Evolutionary conservation across 2,888 invertebrate species (phyloP).

Genomic region (Metellina segmentata): DNA sequence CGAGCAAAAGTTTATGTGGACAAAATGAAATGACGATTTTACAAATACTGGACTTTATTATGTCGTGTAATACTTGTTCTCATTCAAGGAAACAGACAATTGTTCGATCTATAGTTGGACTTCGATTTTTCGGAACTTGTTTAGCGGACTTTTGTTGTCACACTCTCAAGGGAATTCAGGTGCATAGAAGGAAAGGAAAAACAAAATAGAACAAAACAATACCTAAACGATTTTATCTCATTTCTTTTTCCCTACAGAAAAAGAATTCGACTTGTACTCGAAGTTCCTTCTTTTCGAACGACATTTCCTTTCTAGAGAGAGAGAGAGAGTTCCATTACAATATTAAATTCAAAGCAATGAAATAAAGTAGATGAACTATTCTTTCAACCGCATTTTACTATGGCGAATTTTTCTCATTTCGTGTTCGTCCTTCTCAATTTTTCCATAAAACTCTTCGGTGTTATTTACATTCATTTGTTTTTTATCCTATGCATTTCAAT

Average conservation of each 20-base stretch:
- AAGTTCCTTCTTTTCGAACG: slow-evolving; percentile 3
- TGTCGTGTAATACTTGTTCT: too few relatives aligned
- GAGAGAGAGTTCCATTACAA: slow-evolving; percentile 27
- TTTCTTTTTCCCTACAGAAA: background rate
- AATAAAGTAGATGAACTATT: background rate
- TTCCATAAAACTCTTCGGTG: too few relatives aligned
- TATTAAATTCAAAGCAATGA: slow-evolving; percentile 31
- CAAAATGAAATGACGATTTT: too few relatives aligned
- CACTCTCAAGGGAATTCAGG: background rate
- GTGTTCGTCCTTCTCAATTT: too few relatives aligned
- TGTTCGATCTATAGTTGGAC: slow-evolving; percentile 5
- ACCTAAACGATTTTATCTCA: slow-evolving; percentile 6
- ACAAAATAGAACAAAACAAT: background rate
- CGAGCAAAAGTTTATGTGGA: too few relatives aligned
- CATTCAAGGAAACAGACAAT: too few relatives aligned
- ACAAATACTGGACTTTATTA: too few relatives aligned
- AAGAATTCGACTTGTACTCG: background rate
- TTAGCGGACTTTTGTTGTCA: background rate
- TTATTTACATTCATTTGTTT: too few relatives aligned
- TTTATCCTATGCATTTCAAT: too few relatives aligned
- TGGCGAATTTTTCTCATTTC: background rate
- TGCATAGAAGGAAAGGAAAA: background rate
- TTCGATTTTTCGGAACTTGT: slow-evolving; percentile 11
- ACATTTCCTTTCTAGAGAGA: background rate
- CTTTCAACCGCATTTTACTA: background rate